Conservation (phyloP, 2,888 invertebrate species). For the Lycophotia porphyrea region DNA sequence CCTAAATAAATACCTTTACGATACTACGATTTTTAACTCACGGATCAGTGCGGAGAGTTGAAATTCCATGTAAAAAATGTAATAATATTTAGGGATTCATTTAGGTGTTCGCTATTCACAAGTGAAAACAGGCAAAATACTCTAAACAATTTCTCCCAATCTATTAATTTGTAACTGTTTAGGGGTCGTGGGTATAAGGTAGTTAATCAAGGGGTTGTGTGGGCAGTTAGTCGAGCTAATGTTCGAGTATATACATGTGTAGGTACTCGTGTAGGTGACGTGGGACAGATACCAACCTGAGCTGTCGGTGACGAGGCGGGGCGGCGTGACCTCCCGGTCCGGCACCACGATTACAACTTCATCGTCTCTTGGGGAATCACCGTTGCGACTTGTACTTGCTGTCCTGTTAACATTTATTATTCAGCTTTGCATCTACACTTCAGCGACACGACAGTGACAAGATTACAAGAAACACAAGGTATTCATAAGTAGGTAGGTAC, state of each 20-base stretch:
- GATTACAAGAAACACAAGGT: slow-evolving; percentile 22
- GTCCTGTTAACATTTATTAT: slow-evolving; percentile 78
- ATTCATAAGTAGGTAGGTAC: slow-evolving; percentile 1
- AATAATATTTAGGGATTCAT: neutral
- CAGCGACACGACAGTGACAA: slow-evolving; percentile 15
- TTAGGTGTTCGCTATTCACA: neutral
- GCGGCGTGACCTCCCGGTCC: slow-evolving; percentile 88
- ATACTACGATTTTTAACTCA: neutral
- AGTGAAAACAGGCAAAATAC: slow-evolving; percentile 12
- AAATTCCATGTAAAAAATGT: neutral
- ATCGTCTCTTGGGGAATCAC: slow-evolving; percentile 85
- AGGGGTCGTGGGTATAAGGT: neutral
- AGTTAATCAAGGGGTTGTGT: slow-evolving; percentile 15
- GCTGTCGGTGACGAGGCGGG: slow-evolving; percentile 91
- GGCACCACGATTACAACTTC: slow-evolving; percentile 88
- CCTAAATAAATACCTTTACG: neutral
- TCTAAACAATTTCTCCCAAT: slow-evolving; percentile 46
- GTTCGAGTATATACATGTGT: slow-evolving; percentile 23
- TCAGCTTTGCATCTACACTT: slow-evolving; percentile 35
- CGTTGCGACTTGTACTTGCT: slow-evolving; percentile 81
- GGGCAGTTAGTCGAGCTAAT: slow-evolving; percentile 22
- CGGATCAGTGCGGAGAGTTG: neutral
- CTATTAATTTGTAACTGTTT: slow-evolving; percentile 12
- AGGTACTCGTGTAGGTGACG: neutral
- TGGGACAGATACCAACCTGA: slow-evolving; percentile 88